A percentile compares a stretch with the other conserved stretches of the same genome.
Conservation (phyloP, 1,140 invertebrate species). For the Drosophila rhopaloa region DNA sequence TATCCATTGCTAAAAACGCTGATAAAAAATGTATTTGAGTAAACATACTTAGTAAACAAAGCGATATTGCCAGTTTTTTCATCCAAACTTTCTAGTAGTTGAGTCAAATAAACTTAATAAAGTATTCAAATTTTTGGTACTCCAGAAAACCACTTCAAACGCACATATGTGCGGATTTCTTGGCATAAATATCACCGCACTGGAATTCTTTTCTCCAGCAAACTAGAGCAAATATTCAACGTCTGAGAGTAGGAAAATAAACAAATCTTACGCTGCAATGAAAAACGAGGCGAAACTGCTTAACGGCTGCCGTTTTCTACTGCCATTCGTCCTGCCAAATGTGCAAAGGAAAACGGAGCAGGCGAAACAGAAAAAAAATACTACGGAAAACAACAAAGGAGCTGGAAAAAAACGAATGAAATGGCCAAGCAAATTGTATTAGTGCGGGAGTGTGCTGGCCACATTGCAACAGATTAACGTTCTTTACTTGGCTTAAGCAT, state of each 20-base stretch:
- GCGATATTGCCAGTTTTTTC: not conserved
- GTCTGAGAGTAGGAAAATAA: constrained; percentile 26
- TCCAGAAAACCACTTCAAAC: constrained; percentile 11
- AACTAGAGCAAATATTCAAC: constrained; percentile 25
- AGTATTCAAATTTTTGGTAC: constrained; percentile 9
- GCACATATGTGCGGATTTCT: constrained; percentile 23
- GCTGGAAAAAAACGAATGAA: constrained; percentile 15
- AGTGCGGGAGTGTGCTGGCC: constrained; percentile 40
- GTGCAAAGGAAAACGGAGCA: constrained; percentile 28
- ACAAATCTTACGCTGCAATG: constrained; percentile 72
- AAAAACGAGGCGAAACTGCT: constrained; percentile 80
- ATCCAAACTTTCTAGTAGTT: not conserved
- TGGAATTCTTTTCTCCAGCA: constrained; percentile 7
- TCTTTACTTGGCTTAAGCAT: constrained; percentile 64
- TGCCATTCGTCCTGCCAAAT: constrained; percentile 39
- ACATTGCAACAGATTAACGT: constrained; percentile 79
- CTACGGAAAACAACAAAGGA: constrained; percentile 25
- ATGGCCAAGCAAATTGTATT: constrained; percentile 66
- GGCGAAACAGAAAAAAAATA: constrained; percentile 42
- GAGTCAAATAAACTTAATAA: constrained; percentile 6
- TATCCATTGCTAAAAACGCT: too few species aligned
- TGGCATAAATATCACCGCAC: not conserved
- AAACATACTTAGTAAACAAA: too few species aligned
- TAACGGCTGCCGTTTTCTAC: constrained; percentile 65
- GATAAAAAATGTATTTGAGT: too few species aligned